Evolutionary conservation across 2,113 vertebrate genomes (phyloP).

Genomic region (Pogona vitticeps): DNA sequence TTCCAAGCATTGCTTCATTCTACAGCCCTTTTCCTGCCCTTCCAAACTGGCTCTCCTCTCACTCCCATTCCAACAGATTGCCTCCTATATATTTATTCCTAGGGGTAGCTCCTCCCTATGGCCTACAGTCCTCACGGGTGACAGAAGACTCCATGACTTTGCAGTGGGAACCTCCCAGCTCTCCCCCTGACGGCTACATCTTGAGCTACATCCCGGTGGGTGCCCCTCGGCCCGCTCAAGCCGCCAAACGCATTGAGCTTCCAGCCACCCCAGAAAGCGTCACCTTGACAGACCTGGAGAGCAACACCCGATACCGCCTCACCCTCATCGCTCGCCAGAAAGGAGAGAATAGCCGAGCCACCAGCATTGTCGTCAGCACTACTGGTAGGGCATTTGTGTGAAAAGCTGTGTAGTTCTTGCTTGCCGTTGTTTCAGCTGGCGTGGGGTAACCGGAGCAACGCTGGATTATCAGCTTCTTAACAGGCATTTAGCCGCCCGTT

Average conservation of each 20-base stretch:
- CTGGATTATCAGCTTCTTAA: not conserved
- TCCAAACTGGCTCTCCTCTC: not conserved
- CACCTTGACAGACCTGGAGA: slow-evolving; percentile 71
- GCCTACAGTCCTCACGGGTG: slow-evolving; percentile 75
- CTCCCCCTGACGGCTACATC: slow-evolving; percentile 75
- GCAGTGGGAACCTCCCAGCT: slow-evolving; percentile 76
- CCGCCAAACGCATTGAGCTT: slow-evolving; percentile 48
- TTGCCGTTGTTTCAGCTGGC: not conserved
- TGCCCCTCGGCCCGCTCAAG: slow-evolving; percentile 42
- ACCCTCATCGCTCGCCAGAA: slow-evolving; percentile 71
- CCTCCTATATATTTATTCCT: not conserved
- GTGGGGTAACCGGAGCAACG: no score
- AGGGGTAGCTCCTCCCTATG: slow-evolving; percentile 75
- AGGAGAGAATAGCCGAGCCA: slow-evolving; percentile 63
- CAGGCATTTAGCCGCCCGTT: no score
- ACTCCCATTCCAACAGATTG: not conserved
- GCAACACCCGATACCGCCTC: slow-evolving; percentile 73
- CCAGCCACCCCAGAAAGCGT: slow-evolving; percentile 64
- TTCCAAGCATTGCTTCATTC: not conserved
- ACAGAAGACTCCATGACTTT: slow-evolving; percentile 71
- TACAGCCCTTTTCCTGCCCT: not conserved
- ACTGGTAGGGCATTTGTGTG: slow-evolving; percentile 63
- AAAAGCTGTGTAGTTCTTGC: rapidly evolving
- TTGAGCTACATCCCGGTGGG: slow-evolving; percentile 59
- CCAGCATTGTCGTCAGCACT: slow-evolving; percentile 69